phyloP scores from a whole-genome alignment of 1,140 invertebrate genomes.

The Episyrphus balteatus region DNA sequence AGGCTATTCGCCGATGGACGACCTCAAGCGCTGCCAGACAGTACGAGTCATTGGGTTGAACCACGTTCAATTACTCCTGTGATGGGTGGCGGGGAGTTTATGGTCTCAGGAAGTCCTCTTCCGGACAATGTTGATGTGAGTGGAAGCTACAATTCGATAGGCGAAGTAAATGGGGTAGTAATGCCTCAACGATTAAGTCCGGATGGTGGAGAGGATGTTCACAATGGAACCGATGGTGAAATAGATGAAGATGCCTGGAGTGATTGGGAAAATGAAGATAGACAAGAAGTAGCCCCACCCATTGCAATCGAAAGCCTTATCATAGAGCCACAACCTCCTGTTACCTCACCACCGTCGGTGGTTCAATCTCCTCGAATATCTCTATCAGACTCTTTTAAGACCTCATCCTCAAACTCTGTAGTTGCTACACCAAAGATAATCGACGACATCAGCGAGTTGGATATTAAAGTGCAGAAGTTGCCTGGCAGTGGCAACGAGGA shows the following conservation, averaged over 20 bases:
- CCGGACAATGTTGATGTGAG: slow-evolving; percentile 12
- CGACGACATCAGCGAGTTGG: slow-evolving; percentile 57
- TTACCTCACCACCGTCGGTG: background rate
- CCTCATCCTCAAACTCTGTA: slow-evolving; percentile 7
- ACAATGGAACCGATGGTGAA: slow-evolving; percentile 15
- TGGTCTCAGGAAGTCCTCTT: slow-evolving; percentile 28
- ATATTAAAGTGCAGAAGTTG: slow-evolving; percentile 58
- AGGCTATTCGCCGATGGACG: slow-evolving; percentile 73
- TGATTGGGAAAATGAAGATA: slow-evolving; percentile 56
- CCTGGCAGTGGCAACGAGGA: slow-evolving; percentile 39
- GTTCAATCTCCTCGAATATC: slow-evolving; percentile 2
- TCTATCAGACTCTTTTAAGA: slow-evolving; percentile 5
- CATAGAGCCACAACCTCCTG: slow-evolving; percentile 2
- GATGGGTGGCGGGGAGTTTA: slow-evolving; percentile 19
- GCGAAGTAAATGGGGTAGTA: slow-evolving; percentile 10
- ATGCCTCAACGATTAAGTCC: slow-evolving; percentile 64
- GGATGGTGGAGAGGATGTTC: slow-evolving; percentile 64
- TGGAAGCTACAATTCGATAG: slow-evolving; percentile 10
- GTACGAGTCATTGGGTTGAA: slow-evolving; percentile 16
- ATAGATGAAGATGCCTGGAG: slow-evolving; percentile 50
- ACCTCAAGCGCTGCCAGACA: slow-evolving; percentile 39
- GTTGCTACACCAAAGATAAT: slow-evolving; percentile 19
- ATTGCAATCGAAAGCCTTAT: background rate
- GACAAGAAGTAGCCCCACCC: slow-evolving; percentile 7
- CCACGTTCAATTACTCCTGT: slow-evolving; percentile 33